These are phyloP conservation scores for Stictocephala bisonia DNA, from an alignment of 2,888 invertebrate genomes.

Conservation along the genomic window DNA sequence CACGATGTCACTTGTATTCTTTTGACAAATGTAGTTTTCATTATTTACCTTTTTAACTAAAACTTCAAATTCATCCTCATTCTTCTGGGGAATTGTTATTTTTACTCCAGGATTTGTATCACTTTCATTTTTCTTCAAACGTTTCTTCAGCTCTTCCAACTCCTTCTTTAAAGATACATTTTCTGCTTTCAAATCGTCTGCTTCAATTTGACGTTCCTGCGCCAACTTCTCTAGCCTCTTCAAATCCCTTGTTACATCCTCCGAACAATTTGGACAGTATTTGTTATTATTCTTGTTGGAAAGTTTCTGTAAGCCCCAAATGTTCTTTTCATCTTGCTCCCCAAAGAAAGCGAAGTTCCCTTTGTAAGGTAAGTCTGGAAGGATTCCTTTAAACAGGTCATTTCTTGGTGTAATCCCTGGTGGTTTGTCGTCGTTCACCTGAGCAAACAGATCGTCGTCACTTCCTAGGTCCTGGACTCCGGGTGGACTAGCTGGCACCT, in stretches of 20 bases:
- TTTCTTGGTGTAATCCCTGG: neutral
- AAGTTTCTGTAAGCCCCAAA: too few species aligned
- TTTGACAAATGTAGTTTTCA: neutral
- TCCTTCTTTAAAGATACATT: conserved; percentile 16
- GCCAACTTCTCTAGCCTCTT: conserved; percentile 1
- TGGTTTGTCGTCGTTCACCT: too few species aligned
- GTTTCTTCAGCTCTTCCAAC: conserved; percentile 9
- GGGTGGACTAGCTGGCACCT: conserved; percentile 7
- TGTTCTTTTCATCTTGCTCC: neutral
- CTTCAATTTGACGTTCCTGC: neutral
- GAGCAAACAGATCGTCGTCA: conserved; percentile 18
- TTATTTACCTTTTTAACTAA: neutral
- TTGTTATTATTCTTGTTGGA: too few species aligned
- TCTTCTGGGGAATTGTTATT: neutral
- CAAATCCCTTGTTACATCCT: conserved; percentile 23
- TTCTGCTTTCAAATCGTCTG: conserved; percentile 9
- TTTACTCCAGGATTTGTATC: neutral
- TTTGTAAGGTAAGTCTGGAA: conserved; percentile 3
- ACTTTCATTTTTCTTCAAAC: conserved; percentile 7
- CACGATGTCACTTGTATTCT: too few species aligned
- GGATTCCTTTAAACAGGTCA: conserved; percentile 14
- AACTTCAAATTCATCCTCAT: conserved; percentile 10
- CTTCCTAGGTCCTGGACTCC: neutral
- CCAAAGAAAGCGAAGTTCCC: conserved; percentile 5
- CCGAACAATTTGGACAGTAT: conserved; percentile 2